These are phyloP conservation scores for Gorsachius magnificus DNA, from an alignment of 2,797 vertebrate species.

Conservation along the genomic window DNA sequence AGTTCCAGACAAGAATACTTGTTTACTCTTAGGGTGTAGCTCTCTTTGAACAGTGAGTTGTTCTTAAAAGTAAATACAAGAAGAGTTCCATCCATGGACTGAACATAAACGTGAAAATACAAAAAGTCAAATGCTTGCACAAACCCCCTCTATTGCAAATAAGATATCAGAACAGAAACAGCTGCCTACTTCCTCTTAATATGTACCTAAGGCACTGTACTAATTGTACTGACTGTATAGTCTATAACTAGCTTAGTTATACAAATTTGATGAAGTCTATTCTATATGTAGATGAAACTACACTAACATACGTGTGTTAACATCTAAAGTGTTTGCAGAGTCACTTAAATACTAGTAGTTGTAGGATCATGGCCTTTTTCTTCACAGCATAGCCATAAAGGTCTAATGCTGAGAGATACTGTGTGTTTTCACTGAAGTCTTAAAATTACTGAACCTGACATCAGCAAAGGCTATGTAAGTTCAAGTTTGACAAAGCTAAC, in stretches of 20 bases:
- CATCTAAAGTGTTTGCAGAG: not conserved
- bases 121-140: not conserved
- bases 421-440: not conserved
- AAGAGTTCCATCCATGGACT: not conserved
- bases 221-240: not conserved
- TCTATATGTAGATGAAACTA: not conserved
- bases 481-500: not conserved
- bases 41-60: constrained; percentile 24
- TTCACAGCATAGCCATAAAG: not conserved
- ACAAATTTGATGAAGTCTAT: not conserved
- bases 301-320: not conserved
- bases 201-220: not conserved
- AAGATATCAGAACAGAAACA: not conserved
- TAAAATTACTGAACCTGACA: not conserved
- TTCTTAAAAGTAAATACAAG: constrained; percentile 34
- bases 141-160: not conserved
- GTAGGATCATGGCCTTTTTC: not conserved
- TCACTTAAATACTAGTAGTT: not conserved
- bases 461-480: not conserved
- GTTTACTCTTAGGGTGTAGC: constrained; percentile 40
- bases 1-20: not conserved
- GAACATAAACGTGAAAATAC: not conserved
- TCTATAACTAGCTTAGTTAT: not conserved
- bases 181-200: not conserved
- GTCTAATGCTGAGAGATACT: not conserved